Evolutionary conservation across 2,113 vertebrate genomes (phyloP).

Genomic region (Tympanuchus pallidicinctus): DNA sequence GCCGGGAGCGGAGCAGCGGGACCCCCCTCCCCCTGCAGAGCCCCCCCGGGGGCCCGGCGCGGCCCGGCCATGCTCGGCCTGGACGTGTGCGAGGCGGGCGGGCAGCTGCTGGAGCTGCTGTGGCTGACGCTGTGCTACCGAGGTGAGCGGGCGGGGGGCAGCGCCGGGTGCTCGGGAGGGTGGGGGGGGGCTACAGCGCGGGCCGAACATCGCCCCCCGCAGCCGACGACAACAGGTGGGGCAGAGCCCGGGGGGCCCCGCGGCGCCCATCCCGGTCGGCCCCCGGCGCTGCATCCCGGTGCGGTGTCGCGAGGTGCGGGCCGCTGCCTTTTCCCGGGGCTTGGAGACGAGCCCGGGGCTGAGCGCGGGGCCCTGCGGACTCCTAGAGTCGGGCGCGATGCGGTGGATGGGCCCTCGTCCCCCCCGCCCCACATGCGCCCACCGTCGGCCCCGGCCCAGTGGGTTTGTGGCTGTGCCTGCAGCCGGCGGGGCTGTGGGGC

Average conservation of each 20-base stretch:
- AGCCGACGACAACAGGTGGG: not conserved
- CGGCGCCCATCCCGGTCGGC: no score
- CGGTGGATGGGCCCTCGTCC: no score
- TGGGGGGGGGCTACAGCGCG: not conserved
- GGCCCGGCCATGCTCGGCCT: constrained; percentile 84
- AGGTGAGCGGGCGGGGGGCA: constrained; percentile 12
- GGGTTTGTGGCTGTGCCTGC: not conserved
- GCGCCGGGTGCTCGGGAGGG: not conserved
- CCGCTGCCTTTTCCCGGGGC: no score
- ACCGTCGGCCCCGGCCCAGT: no score
- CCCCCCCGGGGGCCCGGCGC: constrained; percentile 74
- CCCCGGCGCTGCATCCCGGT: no score
- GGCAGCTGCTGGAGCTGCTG: constrained; percentile 85
- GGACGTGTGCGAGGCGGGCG: constrained; percentile 88
- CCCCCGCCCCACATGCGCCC: no score
- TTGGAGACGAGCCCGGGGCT: no score
- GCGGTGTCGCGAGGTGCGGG: no score
- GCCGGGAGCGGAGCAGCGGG: constrained; percentile 65
- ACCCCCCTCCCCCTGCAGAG: not conserved
- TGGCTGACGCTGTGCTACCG: constrained; percentile 82
- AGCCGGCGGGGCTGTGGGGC: not conserved
- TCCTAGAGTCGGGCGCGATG: no score
- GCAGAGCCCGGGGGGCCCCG: no score
- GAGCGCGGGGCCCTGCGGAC: no score
- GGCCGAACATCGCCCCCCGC: not conserved